Conservation (phyloP, 2,797 vertebrate species). For the Enteromius afrohamiltoni region DNA sequence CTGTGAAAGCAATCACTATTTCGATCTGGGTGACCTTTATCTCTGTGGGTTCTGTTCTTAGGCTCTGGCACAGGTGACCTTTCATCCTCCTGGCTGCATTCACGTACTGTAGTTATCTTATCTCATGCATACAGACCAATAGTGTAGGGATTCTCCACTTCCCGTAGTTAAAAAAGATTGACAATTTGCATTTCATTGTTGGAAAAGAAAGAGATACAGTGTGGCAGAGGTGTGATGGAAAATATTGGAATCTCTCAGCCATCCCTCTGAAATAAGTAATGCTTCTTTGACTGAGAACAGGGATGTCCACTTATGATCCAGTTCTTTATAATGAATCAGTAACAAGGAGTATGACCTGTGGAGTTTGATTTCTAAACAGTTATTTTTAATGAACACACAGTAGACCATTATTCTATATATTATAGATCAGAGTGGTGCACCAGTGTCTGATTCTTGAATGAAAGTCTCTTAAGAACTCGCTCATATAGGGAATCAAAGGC, state of each 20-base stretch:
- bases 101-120: slow-evolving; percentile 62
- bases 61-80: slow-evolving; percentile 68
- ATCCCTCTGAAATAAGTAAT: slow-evolving; percentile 37
- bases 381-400: neutral
- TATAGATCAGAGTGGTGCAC: neutral
- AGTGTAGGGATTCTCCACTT: slow-evolving; percentile 56
- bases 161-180: slow-evolving; percentile 70
- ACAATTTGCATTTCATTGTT: slow-evolving; percentile 67
- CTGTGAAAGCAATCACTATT: slow-evolving; percentile 66
- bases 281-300: slow-evolving; percentile 36
- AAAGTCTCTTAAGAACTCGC: neutral
- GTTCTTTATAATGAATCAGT: neutral
- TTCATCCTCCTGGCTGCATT: slow-evolving; percentile 67
- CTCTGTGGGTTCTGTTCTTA: slow-evolving; percentile 62
- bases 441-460: neutral
- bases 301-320: neutral
- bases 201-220: slow-evolving; percentile 59
- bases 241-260: slow-evolving; percentile 22
- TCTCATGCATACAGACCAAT: slow-evolving; percentile 69
- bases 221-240: slow-evolving; percentile 32
- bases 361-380: neutral
- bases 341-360: neutral
- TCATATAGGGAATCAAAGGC: neutral
- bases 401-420: neutral
- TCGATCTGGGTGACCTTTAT: slow-evolving; percentile 74